Percentiles rank a stretch among this genome's conserved stretches.
Evolutionary conservation across 1,140 invertebrate genomes (phyloP).

Genomic region (Tetragonula clypearis): DNA sequence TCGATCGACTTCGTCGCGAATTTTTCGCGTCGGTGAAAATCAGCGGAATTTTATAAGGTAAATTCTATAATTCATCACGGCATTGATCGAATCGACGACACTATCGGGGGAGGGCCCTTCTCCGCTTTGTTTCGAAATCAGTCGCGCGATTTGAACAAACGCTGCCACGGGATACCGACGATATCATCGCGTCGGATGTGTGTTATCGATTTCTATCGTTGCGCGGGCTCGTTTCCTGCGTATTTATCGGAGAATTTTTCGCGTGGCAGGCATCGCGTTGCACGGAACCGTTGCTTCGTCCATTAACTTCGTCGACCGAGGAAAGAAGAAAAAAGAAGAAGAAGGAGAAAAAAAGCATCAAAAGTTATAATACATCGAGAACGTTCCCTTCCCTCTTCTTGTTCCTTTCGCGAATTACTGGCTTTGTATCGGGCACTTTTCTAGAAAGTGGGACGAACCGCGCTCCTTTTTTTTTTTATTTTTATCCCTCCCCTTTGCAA

Average conservation of each 20-base stretch:
- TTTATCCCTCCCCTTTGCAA: background rate
- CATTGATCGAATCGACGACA: constrained; percentile 57
- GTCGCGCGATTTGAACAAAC: constrained; percentile 57
- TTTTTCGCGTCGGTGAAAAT: constrained; percentile 7
- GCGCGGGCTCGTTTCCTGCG: constrained; percentile 47
- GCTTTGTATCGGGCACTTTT: background rate
- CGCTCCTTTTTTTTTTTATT: background rate
- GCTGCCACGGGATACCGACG: constrained; percentile 45
- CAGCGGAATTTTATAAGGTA: background rate
- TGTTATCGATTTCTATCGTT: constrained; percentile 52
- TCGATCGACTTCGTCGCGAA: background rate
- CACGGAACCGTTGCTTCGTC: constrained; percentile 2
- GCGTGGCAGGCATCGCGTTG: background rate
- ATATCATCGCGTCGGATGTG: constrained; percentile 52
- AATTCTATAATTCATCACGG: constrained; percentile 50
- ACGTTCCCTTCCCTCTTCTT: background rate
- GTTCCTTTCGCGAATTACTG: background rate
- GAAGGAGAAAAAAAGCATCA: too few species aligned
- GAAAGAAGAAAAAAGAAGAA: background rate
- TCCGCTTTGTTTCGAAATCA: constrained; percentile 61
- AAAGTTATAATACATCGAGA: constrained; percentile 1
- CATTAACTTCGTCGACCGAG: background rate
- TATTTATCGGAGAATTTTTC: constrained; percentile 48
- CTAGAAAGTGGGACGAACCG: background rate
- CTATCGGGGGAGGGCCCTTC: constrained; percentile 39